Percentiles rank a stretch among this genome's conserved stretches.
Evolutionary conservation across 2,888 invertebrate genomes (phyloP).

Genomic region (Argyra leucocephala): DNA sequence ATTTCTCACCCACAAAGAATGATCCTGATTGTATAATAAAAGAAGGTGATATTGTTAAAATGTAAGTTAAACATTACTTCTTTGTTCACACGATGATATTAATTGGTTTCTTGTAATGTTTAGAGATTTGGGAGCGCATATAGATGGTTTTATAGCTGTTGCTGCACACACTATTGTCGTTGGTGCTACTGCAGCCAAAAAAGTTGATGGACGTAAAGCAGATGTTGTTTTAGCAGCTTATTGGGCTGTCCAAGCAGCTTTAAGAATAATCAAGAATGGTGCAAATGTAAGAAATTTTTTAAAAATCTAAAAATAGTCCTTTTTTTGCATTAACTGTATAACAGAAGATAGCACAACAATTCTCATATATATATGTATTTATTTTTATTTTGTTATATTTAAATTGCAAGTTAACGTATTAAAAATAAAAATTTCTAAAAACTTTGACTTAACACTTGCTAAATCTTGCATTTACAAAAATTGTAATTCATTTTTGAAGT

Average conservation of each 20-base stretch:
- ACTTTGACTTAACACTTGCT: too few species aligned
- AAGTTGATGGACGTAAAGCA: conserved; percentile 79
- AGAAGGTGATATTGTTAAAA: conserved; percentile 91
- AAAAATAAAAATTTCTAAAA: too few species aligned
- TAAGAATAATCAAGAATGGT: conserved; percentile 83
- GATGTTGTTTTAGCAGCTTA: conserved; percentile 94
- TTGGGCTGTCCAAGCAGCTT: conserved; percentile 88
- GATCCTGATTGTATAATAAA: conserved; percentile 80
- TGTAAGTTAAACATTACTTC: conserved; percentile 56
- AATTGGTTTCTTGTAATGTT: conserved; percentile 12
- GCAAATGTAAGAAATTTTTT: conserved; percentile 59
- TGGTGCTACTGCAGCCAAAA: conserved; percentile 62
- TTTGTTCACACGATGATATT: background rate
- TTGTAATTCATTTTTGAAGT: too few species aligned
- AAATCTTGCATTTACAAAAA: too few species aligned
- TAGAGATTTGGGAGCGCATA: conserved; percentile 94
- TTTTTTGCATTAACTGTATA: too few species aligned
- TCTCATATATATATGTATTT: too few species aligned
- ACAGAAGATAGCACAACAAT: too few species aligned
- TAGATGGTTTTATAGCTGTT: conserved; percentile 97
- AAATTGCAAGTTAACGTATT: too few species aligned
- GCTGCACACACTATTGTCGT: conserved; percentile 92
- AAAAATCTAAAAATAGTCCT: too few species aligned
- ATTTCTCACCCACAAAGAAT: conserved; percentile 91
- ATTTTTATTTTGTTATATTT: too few species aligned